A percentile compares a stretch with the other conserved stretches of the same genome.
phyloP scores from a whole-genome alignment of 1,140 invertebrate genomes.

The Drosophila serrata region DNA sequence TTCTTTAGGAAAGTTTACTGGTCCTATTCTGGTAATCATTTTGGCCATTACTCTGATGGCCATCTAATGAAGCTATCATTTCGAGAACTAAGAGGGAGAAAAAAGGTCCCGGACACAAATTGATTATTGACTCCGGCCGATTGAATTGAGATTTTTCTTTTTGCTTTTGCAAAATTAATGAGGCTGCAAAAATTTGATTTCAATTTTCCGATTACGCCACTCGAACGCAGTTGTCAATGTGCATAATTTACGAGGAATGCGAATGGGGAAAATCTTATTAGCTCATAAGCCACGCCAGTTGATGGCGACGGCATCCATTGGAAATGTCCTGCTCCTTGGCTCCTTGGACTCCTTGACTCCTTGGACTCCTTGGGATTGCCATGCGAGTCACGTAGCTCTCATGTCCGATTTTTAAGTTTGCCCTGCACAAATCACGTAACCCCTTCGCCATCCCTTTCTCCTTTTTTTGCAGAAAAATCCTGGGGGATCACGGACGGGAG shows the following conservation, averaged over 20 bases:
- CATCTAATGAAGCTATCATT: constrained; percentile 73
- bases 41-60: constrained; percentile 64
- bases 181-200: constrained; percentile 79
- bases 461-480: background rate
- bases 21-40: constrained; percentile 45
- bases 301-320: constrained; percentile 31
- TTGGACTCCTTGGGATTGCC: constrained; percentile 10
- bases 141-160: constrained; percentile 24
- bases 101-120: constrained; percentile 19
- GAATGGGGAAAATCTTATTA: constrained; percentile 63
- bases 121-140: constrained; percentile 34
- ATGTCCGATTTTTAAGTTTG: constrained; percentile 83
- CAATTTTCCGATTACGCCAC: constrained; percentile 71
- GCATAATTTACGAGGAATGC: constrained; percentile 64
- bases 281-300: constrained; percentile 58
- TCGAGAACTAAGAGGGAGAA: constrained; percentile 34
- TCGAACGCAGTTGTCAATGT: constrained; percentile 59
- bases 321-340: constrained; percentile 5
- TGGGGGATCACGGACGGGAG: constrained; percentile 27
- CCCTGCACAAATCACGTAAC: constrained; percentile 78
- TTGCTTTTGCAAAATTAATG: constrained; percentile 61
- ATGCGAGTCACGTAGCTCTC: constrained; percentile 69
- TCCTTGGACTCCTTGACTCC: constrained; percentile 2
- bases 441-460: constrained; percentile 10
- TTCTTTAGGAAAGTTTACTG: constrained; percentile 14